A percentile compares a stretch with the other conserved stretches of the same genome.
Evolutionary conservation across 2,888 invertebrate species (phyloP).

Genomic region (Ptilodon capucinus): DNA sequence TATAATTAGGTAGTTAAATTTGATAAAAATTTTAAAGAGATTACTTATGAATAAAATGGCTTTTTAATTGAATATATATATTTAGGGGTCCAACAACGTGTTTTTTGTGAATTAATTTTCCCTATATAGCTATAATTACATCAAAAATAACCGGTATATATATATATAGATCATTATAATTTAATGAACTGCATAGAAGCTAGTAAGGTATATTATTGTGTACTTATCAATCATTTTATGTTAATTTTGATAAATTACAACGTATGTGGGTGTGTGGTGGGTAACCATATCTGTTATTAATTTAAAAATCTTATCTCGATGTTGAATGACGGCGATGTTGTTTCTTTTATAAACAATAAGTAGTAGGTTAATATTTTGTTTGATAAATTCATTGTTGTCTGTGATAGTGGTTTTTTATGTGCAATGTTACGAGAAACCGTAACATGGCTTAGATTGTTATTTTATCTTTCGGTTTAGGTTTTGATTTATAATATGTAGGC

Average conservation of each 20-base stretch:
- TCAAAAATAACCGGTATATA: slow-evolving; percentile 20
- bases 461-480: not conserved
- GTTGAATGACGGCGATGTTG: slow-evolving; percentile 6
- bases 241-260: too few species aligned
- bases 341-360: slow-evolving; percentile 15
- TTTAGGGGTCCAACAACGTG: slow-evolving; percentile 77
- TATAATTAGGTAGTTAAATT: slow-evolving; percentile 78
- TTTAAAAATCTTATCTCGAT: slow-evolving; percentile 29
- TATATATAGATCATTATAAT: slow-evolving; percentile 17
- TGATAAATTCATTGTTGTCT: slow-evolving; percentile 32
- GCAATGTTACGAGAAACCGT: slow-evolving; percentile 4
- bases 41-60: slow-evolving; percentile 78
- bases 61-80: slow-evolving; percentile 78
- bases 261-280: too few species aligned
- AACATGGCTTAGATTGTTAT: not conserved
- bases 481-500: not conserved
- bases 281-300: slow-evolving; percentile 20
- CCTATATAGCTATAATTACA: slow-evolving; percentile 35
- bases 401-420: slow-evolving; percentile 39
- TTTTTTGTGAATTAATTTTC: slow-evolving; percentile 51
- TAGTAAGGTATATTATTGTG: too few species aligned
- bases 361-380: slow-evolving; percentile 6
- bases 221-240: slow-evolving; percentile 1
- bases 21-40: slow-evolving; percentile 77
- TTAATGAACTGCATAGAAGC: slow-evolving; percentile 8